Base-by-base conservation (phyloP, 2,797 vertebrate genomes). In the Gambusia yucatana region DNA sequence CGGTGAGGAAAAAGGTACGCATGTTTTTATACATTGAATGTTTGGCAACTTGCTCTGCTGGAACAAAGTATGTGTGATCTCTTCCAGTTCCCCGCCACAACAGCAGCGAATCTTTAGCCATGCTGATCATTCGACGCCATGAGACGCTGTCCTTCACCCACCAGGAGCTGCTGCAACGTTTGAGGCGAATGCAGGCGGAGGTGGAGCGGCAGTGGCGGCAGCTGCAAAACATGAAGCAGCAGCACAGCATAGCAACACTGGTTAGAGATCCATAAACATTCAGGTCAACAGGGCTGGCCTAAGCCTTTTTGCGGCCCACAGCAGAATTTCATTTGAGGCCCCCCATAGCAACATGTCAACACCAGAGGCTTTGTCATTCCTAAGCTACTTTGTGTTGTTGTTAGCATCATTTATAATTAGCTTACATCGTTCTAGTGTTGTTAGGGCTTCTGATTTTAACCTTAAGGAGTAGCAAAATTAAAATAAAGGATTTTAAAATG, bases 61-160 rank as follows among this genome's bases (percentile, higher is more conserved):
- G 16, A 80, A 3, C 20, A 70, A 67, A 82, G 6, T 65, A 48
- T 8, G 69, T 10, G 20, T 14, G 0, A 76, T 78, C 39, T 39
- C 41, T 86, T 88, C 43, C 72, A 57, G 80, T 89, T 84, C 93
- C 95, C 84, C 87, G 86, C 74, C 91, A 96, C 50, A 82, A 86
- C 0, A 46, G 91, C 2, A 86, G 93, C 14, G 96, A 96, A 17
- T 91, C 92, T 6, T 72, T 88, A 69, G 89, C 94, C 22, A 92
- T 87, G 93, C 88, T 95, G 67, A 89, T 97, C 82, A 94, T 96
- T 65, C 88, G 91, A 44, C 95, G 94, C 47, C 93, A 96, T 0
- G 81, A 94, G 81, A 94, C 92, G 4, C 86, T 97, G 74, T 91
- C 92, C 75, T 3, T 89, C 55, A 94, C 94, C 87, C 93, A 95